A percentile compares a stretch with the other conserved stretches of the same genome.
phyloP scores from a whole-genome alignment of 2,888 invertebrate species.

The Anorthoa munda region DNA sequence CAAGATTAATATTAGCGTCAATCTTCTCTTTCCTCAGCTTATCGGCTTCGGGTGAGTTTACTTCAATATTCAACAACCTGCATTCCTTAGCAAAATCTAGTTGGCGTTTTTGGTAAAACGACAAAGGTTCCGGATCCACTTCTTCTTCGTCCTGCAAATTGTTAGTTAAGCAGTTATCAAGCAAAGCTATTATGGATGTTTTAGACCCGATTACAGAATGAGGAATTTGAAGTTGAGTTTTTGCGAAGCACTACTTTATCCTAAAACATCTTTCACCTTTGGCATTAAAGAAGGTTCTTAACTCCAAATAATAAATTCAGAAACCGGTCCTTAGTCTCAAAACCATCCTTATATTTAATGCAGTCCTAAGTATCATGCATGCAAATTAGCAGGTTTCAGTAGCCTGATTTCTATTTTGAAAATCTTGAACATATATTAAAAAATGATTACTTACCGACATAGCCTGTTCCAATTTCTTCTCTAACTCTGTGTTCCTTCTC shows the following conservation, averaged over 20 bases:
- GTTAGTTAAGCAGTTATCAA: conserved; percentile 73
- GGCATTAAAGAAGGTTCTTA: too few relatives aligned
- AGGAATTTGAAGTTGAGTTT: too few relatives aligned
- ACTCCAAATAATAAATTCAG: too few relatives aligned
- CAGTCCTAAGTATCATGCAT: not conserved
- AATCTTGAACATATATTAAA: not conserved
- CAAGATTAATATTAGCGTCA: conserved; percentile 80
- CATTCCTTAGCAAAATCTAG: conserved; percentile 88
- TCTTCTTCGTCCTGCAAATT: conserved; percentile 84
- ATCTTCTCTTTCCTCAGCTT: conserved; percentile 76
- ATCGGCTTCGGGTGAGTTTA: conserved; percentile 84
- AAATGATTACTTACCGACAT: conserved; percentile 86
- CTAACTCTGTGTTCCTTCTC: conserved; percentile 94
- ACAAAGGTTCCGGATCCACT: conserved; percentile 84
- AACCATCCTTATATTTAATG: not conserved
- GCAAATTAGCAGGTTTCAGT: not conserved
- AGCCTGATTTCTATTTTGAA: not conserved
- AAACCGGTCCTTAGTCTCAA: not conserved
- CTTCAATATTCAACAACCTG: conserved; percentile 85
- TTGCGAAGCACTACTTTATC: too few relatives aligned
- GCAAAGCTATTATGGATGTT: conserved; percentile 7
- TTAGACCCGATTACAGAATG: not conserved
- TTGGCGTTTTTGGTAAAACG: conserved; percentile 87
- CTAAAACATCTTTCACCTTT: too few relatives aligned
- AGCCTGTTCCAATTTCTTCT: conserved; percentile 94